phyloP scores from a whole-genome alignment of 1,140 invertebrate species.

The Asbolus verrucosus region DNA sequence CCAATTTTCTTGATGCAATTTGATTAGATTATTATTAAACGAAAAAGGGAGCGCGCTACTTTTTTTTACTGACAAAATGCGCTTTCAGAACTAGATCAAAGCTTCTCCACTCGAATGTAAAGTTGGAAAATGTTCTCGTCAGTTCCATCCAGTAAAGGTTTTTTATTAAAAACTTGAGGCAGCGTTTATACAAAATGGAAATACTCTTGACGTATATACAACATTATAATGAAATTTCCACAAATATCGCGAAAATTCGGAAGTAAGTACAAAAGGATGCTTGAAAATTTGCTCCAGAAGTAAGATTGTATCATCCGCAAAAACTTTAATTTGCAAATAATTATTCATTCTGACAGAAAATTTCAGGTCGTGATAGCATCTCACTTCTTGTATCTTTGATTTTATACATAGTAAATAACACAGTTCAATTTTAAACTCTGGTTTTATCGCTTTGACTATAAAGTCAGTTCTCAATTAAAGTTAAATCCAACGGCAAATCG shows the following conservation, averaged over 20 bases:
- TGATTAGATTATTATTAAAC: constrained; percentile 26
- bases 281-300: constrained; percentile 29
- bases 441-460: too few relatives aligned
- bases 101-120: constrained; percentile 18
- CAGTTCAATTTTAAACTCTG: too few relatives aligned
- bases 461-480: too few relatives aligned
- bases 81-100: constrained; percentile 31
- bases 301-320: background rate
- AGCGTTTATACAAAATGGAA: constrained; percentile 22
- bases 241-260: background rate
- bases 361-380: too few relatives aligned
- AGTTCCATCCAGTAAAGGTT: constrained; percentile 27
- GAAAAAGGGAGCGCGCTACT: constrained; percentile 7
- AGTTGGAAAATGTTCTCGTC: constrained; percentile 34
- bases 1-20: constrained; percentile 20
- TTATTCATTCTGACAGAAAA: too few relatives aligned
- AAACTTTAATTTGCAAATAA: too few relatives aligned
- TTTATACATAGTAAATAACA: too few relatives aligned
- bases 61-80: constrained; percentile 16
- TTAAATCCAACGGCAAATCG: too few relatives aligned
- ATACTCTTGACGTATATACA: constrained; percentile 20
- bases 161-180: constrained; percentile 38
- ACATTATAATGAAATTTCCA: constrained; percentile 9
- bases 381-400: too few relatives aligned
- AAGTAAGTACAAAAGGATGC: constrained; percentile 3